phyloP scores from a whole-genome alignment of 1,140 invertebrate genomes.

The Halesus radiatus region DNA sequence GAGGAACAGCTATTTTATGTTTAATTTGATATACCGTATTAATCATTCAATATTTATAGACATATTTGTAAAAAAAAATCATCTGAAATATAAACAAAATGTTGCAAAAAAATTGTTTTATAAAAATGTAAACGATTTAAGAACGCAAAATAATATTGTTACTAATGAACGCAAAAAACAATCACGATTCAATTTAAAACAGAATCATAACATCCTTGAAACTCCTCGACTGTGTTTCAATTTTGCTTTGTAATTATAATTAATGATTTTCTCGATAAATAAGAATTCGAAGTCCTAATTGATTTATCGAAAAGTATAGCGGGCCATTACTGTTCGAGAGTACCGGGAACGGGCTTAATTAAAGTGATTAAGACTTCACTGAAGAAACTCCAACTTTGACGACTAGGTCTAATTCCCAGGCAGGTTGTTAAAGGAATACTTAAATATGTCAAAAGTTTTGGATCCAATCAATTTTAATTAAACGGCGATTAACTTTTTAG shows the following conservation, averaged over 20 bases:
- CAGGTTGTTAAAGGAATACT: conserved; percentile 26
- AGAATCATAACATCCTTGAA: not conserved
- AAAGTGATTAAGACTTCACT: conserved; percentile 25
- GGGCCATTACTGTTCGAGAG: conserved; percentile 1
- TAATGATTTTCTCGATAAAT: conserved; percentile 31
- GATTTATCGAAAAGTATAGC: conserved; percentile 25
- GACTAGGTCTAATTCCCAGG: conserved; percentile 1
- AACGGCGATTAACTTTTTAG: conserved; percentile 13
- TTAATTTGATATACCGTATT: too few relatives aligned
- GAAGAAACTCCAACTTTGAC: conserved; percentile 17
- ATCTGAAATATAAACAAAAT: too few relatives aligned
- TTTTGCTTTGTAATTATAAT: not conserved
- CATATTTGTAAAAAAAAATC: too few relatives aligned
- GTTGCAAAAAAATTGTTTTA: too few relatives aligned
- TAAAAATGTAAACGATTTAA: too few relatives aligned
- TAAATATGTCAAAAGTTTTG: conserved; percentile 18
- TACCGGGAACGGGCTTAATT: not conserved
- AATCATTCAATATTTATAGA: too few relatives aligned
- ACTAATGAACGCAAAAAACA: not conserved
- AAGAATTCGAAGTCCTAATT: not conserved
- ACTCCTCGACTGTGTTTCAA: not conserved
- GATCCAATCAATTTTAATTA: conserved; percentile 32
- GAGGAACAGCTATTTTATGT: too few relatives aligned
- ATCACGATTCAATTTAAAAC: not conserved
- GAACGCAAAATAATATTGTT: too few relatives aligned